Percentiles rank a stretch among this genome's conserved stretches.
Conservation (phyloP, 2,113 vertebrate species). For the Ardeotis arabs region DNA sequence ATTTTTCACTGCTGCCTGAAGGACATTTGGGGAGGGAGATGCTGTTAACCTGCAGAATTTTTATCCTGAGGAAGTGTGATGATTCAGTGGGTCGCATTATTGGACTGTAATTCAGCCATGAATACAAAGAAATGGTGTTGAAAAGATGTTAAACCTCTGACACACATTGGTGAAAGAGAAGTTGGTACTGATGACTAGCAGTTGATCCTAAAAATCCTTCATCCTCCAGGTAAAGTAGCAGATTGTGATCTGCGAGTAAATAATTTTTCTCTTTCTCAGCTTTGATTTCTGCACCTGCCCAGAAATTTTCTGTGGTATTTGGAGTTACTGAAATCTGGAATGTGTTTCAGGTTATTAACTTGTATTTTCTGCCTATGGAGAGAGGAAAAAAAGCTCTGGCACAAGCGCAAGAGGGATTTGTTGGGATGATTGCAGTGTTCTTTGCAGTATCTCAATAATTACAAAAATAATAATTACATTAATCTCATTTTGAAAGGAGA, state of each 20-base stretch:
- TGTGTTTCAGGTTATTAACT: neutral
- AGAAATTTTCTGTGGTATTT: neutral
- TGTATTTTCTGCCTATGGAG: neutral
- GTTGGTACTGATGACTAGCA: neutral
- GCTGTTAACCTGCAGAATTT: slow-evolving; percentile 40
- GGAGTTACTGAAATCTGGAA: neutral
- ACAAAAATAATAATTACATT: neutral
- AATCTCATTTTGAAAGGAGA: neutral
- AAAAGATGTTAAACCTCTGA: slow-evolving; percentile 27
- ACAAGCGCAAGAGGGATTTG: neutral
- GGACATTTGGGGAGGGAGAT: slow-evolving; percentile 31
- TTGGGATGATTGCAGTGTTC: neutral
- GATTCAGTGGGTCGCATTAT: slow-evolving; percentile 1
- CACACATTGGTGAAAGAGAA: neutral
- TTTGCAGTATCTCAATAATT: neutral
- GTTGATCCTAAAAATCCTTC: neutral
- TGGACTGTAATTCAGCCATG: slow-evolving; percentile 54
- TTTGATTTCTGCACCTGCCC: neutral
- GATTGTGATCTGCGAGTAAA: neutral
- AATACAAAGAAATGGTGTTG: slow-evolving; percentile 25
- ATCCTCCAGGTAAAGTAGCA: neutral
- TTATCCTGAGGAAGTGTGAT: neutral
- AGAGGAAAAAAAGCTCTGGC: neutral
- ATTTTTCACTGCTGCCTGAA: slow-evolving; percentile 72
- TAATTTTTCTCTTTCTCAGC: neutral